Evolutionary conservation across 2,888 invertebrate genomes (phyloP).

Genomic region (Achlya flavicornis): DNA sequence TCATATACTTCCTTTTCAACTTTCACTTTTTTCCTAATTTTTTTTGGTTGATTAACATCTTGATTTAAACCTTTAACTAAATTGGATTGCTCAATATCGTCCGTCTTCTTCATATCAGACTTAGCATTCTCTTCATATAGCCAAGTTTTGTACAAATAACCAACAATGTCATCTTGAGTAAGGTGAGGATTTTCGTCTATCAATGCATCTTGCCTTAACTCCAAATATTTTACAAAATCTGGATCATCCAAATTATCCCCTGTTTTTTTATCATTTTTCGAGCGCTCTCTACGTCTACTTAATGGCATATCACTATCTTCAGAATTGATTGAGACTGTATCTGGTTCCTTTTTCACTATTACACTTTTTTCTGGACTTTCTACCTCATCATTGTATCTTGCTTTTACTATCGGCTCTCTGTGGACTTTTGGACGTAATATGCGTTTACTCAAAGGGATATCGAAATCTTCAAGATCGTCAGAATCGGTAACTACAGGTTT

Average conservation of each 20-base stretch:
- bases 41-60: conserved; percentile 42
- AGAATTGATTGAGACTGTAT: conserved; percentile 41
- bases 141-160: conserved; percentile 79
- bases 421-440: conserved; percentile 10
- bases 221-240: conserved; percentile 77
- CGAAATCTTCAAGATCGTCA: conserved; percentile 26
- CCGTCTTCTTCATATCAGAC: conserved; percentile 54
- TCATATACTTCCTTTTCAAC: conserved; percentile 42
- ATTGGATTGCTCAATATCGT: conserved; percentile 58
- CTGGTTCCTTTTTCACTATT: conserved; percentile 29
- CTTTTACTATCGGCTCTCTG: conserved; percentile 11
- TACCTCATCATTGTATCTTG: neutral
- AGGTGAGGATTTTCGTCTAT: conserved; percentile 79
- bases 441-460: conserved; percentile 16
- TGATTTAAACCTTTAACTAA: conserved; percentile 66
- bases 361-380: conserved; percentile 14
- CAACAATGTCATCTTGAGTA: conserved; percentile 65
- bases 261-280: conserved; percentile 27
- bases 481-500: conserved; percentile 13
- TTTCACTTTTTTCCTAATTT: conserved; percentile 55
- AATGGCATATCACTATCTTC: conserved; percentile 47
- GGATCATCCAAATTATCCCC: conserved; percentile 48
- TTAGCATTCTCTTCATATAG: conserved; percentile 66
- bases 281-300: conserved; percentile 43
- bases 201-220: conserved; percentile 71